A percentile compares a stretch with the other conserved stretches of the same genome.
phyloP scores from a whole-genome alignment of 2,113 vertebrate genomes.

The Phoxinus phoxinus region DNA sequence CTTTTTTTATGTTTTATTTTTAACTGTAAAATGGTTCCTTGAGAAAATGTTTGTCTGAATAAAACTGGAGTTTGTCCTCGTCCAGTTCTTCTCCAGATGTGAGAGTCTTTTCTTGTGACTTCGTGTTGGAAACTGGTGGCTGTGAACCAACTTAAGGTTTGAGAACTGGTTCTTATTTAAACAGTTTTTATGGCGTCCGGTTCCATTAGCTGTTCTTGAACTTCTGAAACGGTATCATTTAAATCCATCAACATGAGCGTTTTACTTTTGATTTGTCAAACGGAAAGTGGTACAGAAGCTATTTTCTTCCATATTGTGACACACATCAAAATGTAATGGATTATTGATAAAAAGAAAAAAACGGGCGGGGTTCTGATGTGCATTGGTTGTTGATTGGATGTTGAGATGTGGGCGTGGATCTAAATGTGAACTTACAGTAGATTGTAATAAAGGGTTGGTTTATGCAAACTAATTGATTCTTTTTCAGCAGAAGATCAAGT shows the following conservation, averaged over 20 bases:
- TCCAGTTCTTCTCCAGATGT: conserved; percentile 54
- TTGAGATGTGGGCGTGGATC: background rate
- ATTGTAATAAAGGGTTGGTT: background rate
- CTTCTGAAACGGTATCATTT: background rate
- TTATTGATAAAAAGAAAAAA: background rate
- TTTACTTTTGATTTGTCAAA: background rate
- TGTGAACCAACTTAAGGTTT: background rate
- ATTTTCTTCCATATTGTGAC: background rate
- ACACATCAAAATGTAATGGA: background rate
- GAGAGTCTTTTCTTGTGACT: background rate
- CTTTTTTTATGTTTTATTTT: conserved; percentile 50
- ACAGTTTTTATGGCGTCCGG: background rate
- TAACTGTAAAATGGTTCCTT: conserved; percentile 62
- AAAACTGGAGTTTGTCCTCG: conserved; percentile 67
- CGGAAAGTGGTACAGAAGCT: background rate
- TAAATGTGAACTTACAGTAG: no score
- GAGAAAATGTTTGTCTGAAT: conserved; percentile 67
- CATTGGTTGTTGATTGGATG: background rate
- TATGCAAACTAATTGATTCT: background rate
- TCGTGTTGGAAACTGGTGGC: background rate
- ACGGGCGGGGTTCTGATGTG: background rate
- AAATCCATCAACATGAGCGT: background rate
- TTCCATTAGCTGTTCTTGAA: background rate
- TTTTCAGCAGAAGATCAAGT: background rate
- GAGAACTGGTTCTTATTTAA: background rate